Evolutionary conservation across 92 coral and sea anemone genomes (phyloP).

Genomic region (Parazoanthus darwini): DNA sequence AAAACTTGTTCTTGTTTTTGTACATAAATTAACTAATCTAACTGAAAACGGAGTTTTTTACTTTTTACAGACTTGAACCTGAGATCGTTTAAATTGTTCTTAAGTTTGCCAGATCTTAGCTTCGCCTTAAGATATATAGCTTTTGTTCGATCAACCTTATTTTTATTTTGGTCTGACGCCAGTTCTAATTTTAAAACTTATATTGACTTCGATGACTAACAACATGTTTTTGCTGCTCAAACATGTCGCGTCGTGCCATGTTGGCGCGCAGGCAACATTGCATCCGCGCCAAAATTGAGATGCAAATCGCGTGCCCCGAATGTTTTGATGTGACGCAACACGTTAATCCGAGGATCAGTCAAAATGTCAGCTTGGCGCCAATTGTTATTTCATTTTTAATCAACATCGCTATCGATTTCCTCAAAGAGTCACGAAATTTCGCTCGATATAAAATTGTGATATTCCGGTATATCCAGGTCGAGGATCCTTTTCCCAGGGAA

Average conservation of each 20-base stretch:
- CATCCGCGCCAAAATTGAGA: background rate
- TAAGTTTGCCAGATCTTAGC: too few relatives aligned
- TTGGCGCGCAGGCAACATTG: background rate
- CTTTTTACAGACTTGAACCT: too few relatives aligned
- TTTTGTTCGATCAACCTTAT: too few relatives aligned
- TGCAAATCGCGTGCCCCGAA: too few relatives aligned
- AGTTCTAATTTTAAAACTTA: too few relatives aligned
- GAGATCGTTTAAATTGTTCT: too few relatives aligned
- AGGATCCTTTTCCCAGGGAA: too few relatives aligned
- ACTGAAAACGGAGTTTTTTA: too few relatives aligned
- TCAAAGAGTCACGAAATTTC: background rate
- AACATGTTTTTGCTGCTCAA: background rate
- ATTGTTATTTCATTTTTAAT: background rate
- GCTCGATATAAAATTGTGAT: background rate
- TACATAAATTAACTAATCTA: too few relatives aligned
- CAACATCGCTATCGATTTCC: background rate
- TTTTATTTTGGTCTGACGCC: too few relatives aligned
- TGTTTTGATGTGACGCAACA: background rate
- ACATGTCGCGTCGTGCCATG: background rate
- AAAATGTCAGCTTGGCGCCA: background rate
- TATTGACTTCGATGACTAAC: background rate
- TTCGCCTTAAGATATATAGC: too few relatives aligned
- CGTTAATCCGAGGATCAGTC: background rate
- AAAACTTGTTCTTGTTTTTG: too few relatives aligned
- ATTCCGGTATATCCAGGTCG: background rate